Evolutionary conservation across 2,888 invertebrate species (phyloP).

Genomic region (Latheticus oryzae): DNA sequence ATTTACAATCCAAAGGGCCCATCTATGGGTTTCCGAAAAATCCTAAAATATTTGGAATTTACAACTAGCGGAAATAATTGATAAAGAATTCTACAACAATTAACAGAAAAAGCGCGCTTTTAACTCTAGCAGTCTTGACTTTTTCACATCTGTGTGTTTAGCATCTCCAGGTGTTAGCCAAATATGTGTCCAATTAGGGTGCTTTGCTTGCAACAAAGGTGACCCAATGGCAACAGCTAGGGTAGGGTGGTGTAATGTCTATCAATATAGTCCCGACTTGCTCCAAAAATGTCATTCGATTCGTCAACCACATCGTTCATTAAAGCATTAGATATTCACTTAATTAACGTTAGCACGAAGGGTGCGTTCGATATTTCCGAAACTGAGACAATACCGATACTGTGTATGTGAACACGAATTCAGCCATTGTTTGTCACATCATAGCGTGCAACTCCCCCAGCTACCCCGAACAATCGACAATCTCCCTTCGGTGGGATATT

Average conservation of each 20-base stretch:
- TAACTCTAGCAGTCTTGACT: too few relatives aligned
- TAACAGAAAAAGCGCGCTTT: too few relatives aligned
- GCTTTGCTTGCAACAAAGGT: constrained; percentile 60
- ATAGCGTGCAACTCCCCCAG: constrained; percentile 16
- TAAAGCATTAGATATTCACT: constrained; percentile 18
- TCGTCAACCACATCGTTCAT: constrained; percentile 4
- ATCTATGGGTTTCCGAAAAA: constrained; percentile 21
- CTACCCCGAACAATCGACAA: constrained; percentile 20
- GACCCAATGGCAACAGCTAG: constrained; percentile 56
- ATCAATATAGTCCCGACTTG: constrained; percentile 52
- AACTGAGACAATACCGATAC: constrained; percentile 13
- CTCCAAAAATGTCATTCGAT: constrained; percentile 36
- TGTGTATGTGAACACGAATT: constrained; percentile 20
- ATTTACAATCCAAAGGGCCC: too few relatives aligned
- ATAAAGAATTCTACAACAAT: too few relatives aligned
- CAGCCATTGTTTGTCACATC: constrained; percentile 30
- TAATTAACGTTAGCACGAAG: constrained; percentile 13
- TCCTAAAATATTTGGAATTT: too few relatives aligned
- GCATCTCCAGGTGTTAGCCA: too few relatives aligned
- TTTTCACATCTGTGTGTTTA: constrained; percentile 45
- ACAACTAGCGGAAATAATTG: too few relatives aligned
- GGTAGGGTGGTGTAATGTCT: constrained; percentile 55
- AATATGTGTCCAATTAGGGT: constrained; percentile 61
- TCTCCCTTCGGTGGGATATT: constrained; percentile 24
- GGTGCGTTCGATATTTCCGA: constrained; percentile 15